Evolutionary conservation across 1,140 invertebrate genomes (phyloP).

Genomic region (Drosophila teissieri): DNA sequence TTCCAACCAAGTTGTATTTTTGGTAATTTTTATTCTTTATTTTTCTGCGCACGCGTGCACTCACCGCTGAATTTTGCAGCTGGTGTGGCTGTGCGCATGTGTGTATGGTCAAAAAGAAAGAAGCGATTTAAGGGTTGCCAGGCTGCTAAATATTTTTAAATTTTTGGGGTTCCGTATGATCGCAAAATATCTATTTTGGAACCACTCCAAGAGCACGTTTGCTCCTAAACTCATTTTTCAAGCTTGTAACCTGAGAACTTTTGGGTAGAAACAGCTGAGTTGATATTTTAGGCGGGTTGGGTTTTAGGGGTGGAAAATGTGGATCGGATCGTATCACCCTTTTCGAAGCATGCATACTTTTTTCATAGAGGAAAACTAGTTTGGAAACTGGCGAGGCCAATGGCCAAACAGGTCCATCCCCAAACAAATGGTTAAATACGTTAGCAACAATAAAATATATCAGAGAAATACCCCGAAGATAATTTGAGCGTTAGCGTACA

Average conservation of each 20-base stretch:
- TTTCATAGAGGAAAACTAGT: conserved; percentile 60
- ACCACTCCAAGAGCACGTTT: neutral
- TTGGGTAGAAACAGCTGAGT: conserved; percentile 52
- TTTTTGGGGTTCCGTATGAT: no score
- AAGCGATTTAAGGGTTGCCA: conserved; percentile 49
- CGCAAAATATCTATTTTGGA: neutral
- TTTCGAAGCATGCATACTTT: neutral
- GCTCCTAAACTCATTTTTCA: neutral
- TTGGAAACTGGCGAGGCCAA: conserved; percentile 29
- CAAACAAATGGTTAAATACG: conserved; percentile 22
- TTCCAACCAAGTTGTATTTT: conserved; percentile 13
- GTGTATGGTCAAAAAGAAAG: conserved; percentile 6
- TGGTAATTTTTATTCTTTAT: conserved; percentile 31
- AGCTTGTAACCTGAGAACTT: conserved; percentile 56
- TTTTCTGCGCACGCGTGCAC: conserved; percentile 41
- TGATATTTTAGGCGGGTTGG: conserved; percentile 39
- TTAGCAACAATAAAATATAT: no score
- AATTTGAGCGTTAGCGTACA: no score
- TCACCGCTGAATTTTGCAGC: conserved; percentile 43
- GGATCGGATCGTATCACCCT: conserved; percentile 55
- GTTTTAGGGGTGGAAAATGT: conserved; percentile 23
- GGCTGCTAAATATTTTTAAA: neutral
- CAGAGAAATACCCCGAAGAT: no score
- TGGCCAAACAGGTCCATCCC: conserved; percentile 65
- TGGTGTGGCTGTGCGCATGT: conserved; percentile 11